Conservation (phyloP, 2,888 invertebrate genomes). For the Octodonta nipae region DNA sequence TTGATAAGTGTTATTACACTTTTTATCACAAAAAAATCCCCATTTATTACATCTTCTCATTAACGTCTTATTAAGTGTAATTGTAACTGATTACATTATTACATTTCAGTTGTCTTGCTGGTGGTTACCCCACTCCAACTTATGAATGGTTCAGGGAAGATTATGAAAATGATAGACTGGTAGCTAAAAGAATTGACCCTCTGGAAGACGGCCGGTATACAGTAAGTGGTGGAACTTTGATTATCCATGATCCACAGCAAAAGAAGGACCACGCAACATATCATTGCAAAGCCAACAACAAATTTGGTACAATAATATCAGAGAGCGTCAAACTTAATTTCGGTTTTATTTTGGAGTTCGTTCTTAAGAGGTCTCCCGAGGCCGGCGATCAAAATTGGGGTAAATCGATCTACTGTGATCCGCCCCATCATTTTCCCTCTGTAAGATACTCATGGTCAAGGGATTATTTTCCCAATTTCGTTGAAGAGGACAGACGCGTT, state of each 20-base stretch:
- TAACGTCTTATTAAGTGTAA: too few species aligned
- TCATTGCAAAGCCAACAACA: conserved; percentile 83
- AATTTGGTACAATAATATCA: conserved; percentile 76
- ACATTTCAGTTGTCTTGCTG: conserved; percentile 55
- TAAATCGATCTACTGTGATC: conserved; percentile 82
- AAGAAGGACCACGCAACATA: conserved; percentile 73
- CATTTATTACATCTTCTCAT: too few species aligned
- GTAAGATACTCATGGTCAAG: conserved; percentile 87
- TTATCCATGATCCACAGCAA: conserved; percentile 72
- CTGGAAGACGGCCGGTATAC: conserved; percentile 62
- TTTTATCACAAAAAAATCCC: too few species aligned
- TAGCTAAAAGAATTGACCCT: conserved; percentile 65
- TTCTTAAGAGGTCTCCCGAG: conserved; percentile 71
- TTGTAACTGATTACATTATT: too few species aligned
- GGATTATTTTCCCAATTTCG: conserved; percentile 78
- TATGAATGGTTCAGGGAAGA: conserved; percentile 86
- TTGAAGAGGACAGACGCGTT: conserved; percentile 81
- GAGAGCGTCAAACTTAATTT: conserved; percentile 79
- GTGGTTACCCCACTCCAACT: conserved; percentile 76
- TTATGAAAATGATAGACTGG: conserved; percentile 63
- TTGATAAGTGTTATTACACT: too few species aligned
- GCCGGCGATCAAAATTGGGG: conserved; percentile 86
- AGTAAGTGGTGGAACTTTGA: conserved; percentile 79
- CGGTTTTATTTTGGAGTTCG: conserved; percentile 82
- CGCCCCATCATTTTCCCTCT: conserved; percentile 79